Evolutionary conservation across 2,888 invertebrate species (phyloP), one percentile per base, ranked within the genome.

Genomic region (Heliconius ismenius): DNA sequence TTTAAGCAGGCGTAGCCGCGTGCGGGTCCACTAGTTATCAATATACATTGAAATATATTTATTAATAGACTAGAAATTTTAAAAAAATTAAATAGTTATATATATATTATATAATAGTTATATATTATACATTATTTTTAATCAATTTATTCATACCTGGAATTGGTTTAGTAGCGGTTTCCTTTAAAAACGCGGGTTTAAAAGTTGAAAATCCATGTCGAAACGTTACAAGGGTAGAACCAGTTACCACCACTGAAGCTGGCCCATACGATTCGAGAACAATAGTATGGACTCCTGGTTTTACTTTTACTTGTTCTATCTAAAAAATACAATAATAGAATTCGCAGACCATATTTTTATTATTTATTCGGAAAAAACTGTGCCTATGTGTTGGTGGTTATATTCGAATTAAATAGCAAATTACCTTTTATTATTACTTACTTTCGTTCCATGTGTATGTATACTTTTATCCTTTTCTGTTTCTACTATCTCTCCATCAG

Each of bases 161-260:
- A 3, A 86, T 79, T 0, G 91, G 90, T 78, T 81, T 85, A 0
- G 83, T 84, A 3, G 84, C 82, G 1, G 89, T 89, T 24, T 87
- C 87, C 7, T 78, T 82, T 3, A 88, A 81, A 21, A 84, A 81
- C 0, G 82, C 80, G 0, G 90, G 88, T 63, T 75, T 75, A 4
- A 83, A 76, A 0, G 75, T 75, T 11, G 89, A 87, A 75, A 91
- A 91, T 0, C 90, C 90, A 69, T 88, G 86, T 72, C 84, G 78
- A 72, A 91, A 90, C 70, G 84, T 82, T 9, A 91, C 77, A 1
- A 77, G 80, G 1, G 86, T 88, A 1, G 82, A 83, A 0, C 83
- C 88, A 1, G 83, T 83, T 9, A 90, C 80, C 0, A 85, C 78
- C 0, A 87, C 82, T 0, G 78, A 80, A 1, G 86, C 83, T 1